Base-by-base conservation (phyloP, 2,888 invertebrate species). In the Schrankia costaestrigalis region DNA sequence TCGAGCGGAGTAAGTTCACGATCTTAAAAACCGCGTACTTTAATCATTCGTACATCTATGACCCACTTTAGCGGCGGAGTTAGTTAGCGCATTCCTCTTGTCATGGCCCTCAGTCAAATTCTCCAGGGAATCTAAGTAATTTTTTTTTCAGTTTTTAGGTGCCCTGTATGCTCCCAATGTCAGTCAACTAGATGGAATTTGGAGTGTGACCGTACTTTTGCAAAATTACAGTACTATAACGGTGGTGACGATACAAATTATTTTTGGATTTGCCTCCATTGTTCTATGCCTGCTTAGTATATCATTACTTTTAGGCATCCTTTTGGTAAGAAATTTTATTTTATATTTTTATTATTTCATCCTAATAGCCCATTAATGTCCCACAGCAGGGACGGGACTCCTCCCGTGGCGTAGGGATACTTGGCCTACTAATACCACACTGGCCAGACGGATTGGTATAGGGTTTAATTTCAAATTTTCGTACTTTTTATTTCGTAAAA, bases 91-190 rank as follows among this genome's bases (percentile, higher is more conserved):
- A n/a, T n/a, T n/a, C n/a, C 23, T 10, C 23, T 3, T 11, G 23
- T 3, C 4, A 3, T 15, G 17, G 11, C 8, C 5, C 9, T 8
- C 2, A 2, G 6, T 3, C 11, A 15, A 26, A 25, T 13, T 17
- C 2, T 24, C 18, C 11, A 18, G n/a, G 10, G 7, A 26, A 9
- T 3, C 11, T n/a, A n/a, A n/a, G n/a, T n/a, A 3, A 3, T 5
- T 7, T 28, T 11, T 22, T 27, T 56, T 52, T 3, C 52, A 83
- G 83, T 11, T 69, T 1, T 46, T 72, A 0, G 83, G 83, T 0
- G 11, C 79, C 0, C 37, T 74, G 1, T 73, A 81, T 13, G 82
- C 76, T 0, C 83, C 83, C 1, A 83, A 83, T 36, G 66, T 81
- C 10, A 68, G 47, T 11, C 65, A 77, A 6, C 31, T 68, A 0